Base-by-base conservation (phyloP, 2,797 vertebrate species). In the Peromyscus attwateri region DNA sequence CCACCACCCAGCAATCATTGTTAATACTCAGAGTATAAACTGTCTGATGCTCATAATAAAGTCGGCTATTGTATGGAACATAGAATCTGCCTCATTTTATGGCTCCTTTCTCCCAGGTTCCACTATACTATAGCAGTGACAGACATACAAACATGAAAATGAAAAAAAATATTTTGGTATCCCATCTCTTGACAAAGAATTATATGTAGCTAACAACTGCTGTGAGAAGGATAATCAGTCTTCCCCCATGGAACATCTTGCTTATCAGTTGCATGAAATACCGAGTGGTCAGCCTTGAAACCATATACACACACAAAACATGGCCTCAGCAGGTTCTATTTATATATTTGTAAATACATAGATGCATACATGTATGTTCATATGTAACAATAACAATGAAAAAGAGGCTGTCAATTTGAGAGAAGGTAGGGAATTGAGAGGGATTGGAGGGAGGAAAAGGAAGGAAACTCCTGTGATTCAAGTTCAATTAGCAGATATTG, bases 11-110 rank as follows among this genome's bases (percentile, higher is more conserved):
- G 31, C 17, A 7, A 17, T n/a, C 34, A 70, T 70, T 70, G 31
- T 70, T 79, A 79, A 79, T 80, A 2, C 77, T 55, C 27, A 80
- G 77, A 80, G 31, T 55, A 37, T 80, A 80, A 80, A 80, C 21
- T 80, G 77, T 80, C 19, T n/a, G 31, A 55, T 57, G 11, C 11
- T 81, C 52, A 25, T 1, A 57, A 57, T 80, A 57, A 25, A 57
- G 1, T 57, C 37, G 21, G 1, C 10, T 57, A n/a, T 57, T n/a
- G 5, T 1, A 57, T n/a, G 11, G 55, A 0, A 57, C 19, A 23
- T 11, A 60, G 55, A 80, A n/a, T 57, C 52, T 11, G 11, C 34
- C 19, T 80, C 34, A 25, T 57, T 57, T 57, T 57, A 12, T 4
- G 10, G 34, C 11, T 37, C 9, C 34, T 12, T 55, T 55, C 49